These are phyloP conservation scores for Nibea coibor DNA, from an alignment of 2,113 vertebrate species.

Conservation along the genomic window DNA sequence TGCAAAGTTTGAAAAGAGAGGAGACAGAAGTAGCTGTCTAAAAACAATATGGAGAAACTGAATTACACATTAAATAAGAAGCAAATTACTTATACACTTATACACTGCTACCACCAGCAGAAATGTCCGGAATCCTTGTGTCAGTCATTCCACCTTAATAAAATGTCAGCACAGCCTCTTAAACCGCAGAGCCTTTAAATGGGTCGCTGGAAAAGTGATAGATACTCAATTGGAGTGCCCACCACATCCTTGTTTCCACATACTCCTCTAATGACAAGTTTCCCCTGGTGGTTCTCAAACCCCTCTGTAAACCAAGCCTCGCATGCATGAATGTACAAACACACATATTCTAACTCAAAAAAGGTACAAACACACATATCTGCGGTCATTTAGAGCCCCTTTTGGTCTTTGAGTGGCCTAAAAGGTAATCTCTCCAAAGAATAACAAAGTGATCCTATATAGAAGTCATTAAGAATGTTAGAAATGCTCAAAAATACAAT, in stretches of 20 bases:
- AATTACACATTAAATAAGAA: not conserved
- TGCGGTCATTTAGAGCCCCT: conserved; percentile 1
- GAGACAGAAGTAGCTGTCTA: not conserved
- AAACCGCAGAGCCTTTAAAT: conserved; percentile 53
- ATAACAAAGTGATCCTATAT: not conserved
- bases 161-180: conserved; percentile 47
- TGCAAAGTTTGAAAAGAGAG: not conserved
- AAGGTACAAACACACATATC: conserved; percentile 11
- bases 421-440: not conserved
- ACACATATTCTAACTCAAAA: not conserved
- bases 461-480: not conserved
- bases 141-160: conserved; percentile 56
- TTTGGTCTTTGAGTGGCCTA: not conserved
- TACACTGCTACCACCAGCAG: not conserved
- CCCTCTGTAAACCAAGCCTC: conserved; percentile 28
- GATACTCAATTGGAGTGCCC: conserved; percentile 45
- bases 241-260: conserved; percentile 79
- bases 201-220: conserved; percentile 70
- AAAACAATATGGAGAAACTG: not conserved
- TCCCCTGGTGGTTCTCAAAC: conserved; percentile 55
- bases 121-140: conserved; percentile 16
- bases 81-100: not conserved
- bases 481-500: not conserved
- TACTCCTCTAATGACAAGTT: conserved; percentile 68
- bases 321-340: conserved; percentile 15